These are phyloP conservation scores for Uromys caudimaculatus DNA, from an alignment of 2,797 vertebrate genomes.

Conservation along the genomic window DNA sequence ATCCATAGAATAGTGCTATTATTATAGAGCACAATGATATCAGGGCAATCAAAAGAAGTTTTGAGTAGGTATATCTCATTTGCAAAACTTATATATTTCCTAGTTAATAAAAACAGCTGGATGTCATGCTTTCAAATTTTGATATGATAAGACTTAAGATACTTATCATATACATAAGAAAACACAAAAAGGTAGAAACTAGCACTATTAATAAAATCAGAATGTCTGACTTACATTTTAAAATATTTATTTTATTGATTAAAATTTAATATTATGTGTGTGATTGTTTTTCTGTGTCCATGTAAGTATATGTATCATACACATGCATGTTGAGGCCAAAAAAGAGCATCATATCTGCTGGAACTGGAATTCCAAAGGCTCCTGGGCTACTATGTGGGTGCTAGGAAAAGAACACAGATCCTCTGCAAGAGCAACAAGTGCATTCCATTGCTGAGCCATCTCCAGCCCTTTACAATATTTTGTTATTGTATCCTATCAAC, in stretches of 20 bases:
- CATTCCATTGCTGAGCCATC: background rate
- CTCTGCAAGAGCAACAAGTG: background rate
- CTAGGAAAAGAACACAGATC: background rate
- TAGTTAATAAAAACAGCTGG: background rate
- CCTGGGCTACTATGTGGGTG: background rate
- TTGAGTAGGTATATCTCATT: accelerated
- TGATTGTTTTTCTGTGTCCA: background rate
- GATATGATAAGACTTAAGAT: background rate
- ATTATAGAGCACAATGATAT: background rate
- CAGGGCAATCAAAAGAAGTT: background rate
- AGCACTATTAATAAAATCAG: background rate
- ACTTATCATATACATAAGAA: no score
- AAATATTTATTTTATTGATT: background rate
- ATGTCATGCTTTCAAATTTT: background rate
- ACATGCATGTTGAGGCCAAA: background rate
- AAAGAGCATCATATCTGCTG: background rate
- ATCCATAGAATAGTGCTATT: background rate
- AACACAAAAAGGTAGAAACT: background rate
- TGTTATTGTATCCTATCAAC: background rate
- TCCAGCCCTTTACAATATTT: background rate
- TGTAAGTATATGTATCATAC: no score
- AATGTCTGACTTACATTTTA: background rate
- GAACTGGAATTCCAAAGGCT: background rate
- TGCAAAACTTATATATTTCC: background rate
- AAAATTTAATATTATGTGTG: background rate